Evolutionary conservation across 2,888 invertebrate species (phyloP), one percentile per base, ranked within the genome.

Genomic region (Prostheceraeus crozeri): DNA sequence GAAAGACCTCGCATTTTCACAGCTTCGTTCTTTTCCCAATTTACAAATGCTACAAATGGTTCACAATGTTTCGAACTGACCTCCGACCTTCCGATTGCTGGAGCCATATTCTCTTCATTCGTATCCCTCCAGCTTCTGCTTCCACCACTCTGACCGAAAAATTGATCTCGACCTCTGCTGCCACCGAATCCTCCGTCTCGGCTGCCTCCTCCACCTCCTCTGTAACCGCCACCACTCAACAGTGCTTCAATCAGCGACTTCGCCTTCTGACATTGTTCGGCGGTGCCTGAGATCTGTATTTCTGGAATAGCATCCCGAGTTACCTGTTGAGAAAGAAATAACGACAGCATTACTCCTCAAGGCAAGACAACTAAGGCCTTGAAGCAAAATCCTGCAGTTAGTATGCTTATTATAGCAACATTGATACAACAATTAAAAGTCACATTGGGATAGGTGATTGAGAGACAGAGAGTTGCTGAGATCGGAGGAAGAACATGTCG

Each of bases 251-350:
- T 36, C 31, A 56, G 53, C 56, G 8, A 48, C 21, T n/a, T n/a
- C 16, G 2, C 48, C 8, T 21, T 4, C 16, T 4, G 23, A 48
- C 2, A 54, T 57, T 28, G 45, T 36, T 16, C 53, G 35, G 14
- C n/a, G n/a, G n/a, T n/a, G n/a, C n/a, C n/a, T n/a, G n/a, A n/a
- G 57, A 36, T 19, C 62, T 52, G 46, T 33, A 21, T 31, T 56
- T 59, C 58, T 60, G 16, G 3, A 45, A 28, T 11, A 54, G 55
- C 27, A 36, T 35, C 14, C 51, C 36, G 11, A 56, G 35, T 19
- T 60, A n/a, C n/a, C n/a, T n/a, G n/a, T n/a, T n/a, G n/a, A n/a
- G n/a, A n/a, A n/a, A n/a, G n/a, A n/a, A n/a, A n/a, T n/a, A n/a
- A n/a, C n/a, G n/a, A n/a, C n/a, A n/a, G n/a, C n/a, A n/a, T n/a